Base-by-base conservation (phyloP, 2,888 invertebrate genomes). In the Ochropacha duplaris region DNA sequence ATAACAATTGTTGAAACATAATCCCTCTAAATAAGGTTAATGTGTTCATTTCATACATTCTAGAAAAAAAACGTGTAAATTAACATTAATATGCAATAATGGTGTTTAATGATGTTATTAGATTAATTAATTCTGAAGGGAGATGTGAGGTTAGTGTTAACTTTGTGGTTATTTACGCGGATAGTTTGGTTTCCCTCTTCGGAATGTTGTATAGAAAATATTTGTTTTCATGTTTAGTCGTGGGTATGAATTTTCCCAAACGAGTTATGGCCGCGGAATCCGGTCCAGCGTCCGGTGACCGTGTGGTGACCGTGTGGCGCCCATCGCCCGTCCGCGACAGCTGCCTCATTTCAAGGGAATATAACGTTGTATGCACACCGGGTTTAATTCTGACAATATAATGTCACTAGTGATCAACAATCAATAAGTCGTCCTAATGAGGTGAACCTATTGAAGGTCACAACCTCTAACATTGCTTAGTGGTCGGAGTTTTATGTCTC, bases 121-220 rank as follows among this genome's bases (percentile, higher is more conserved):
- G n/a, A n/a, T n/a, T n/a, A n/a, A n/a, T n/a, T n/a, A n/a, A n/a
- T n/a, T n/a, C n/a, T n/a, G n/a, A n/a, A n/a, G n/a, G n/a, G n/a
- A n/a, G n/a, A n/a, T n/a, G n/a, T 31, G 11, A 14, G 34, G 12
- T 14, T 3, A 34, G 4, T 0, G 39, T 39, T 39, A 16, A n/a
- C 16, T 39, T 0, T 2, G 39, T 14, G 4, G 34, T 14, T 14
- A 34, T 14, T 34, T 34, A 12, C 34, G 14, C 0, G 1, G 14
- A 34, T 34, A 16, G 52, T 31, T 34, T 8, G 22, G 16, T 51
- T 63, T 59, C 55, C 61, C 61, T 50, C 54, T 9, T n/a, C 51
- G 70, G 74, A 72, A 75, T 76, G 74, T 52, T 55, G 68, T 57
- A 59, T 57, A 66, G 69, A 72, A 71, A 65, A 57, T 58, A 65